Evolutionary conservation across 2,113 vertebrate genomes (phyloP), one percentile per base, ranked within the genome.

Genomic region (Cygnus buccinator): DNA sequence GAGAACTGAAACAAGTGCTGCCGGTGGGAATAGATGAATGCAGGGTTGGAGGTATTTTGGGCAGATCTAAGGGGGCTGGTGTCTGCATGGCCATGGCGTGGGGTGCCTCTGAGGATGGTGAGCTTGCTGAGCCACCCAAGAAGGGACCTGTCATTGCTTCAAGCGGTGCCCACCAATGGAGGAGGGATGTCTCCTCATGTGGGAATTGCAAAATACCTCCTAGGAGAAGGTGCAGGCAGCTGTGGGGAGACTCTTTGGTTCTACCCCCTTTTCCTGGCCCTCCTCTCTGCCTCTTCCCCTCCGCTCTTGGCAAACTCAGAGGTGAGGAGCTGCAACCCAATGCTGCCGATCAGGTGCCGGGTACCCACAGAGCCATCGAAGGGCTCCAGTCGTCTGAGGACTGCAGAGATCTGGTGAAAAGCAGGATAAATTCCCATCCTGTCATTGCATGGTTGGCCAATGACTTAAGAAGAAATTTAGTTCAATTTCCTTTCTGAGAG

Each of bases 151-250:
- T 4, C 52, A 11, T 54, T 74, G 17, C 16, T 35, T 75, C 20
- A 5, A 75, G 5, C n/a, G 61, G 31, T 13, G 31, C 19, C 43
- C 35, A 37, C n/a, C 59, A 1, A 1, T 31, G 28, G 23, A 81
- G 28, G 21, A 81, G 55, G 21, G 80, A 2, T 9, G 31, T 14
- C 35, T 26, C 13, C 13, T 52, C 31, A 1, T 1, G 1, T 50
- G 29, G 12, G 37, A 63, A 63, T 8, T 26, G 6, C 0, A 0
- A 55, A 54, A 41, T 33, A 6, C 12, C 46, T 9, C n/a, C 0
- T 2, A 75, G 58, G 43, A 87, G 31, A 46, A 46, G 25, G 6
- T 62, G 41, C 26, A 52, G 62, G 41, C 33, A 85, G 48, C 54
- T 44, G 23, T 2, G 35, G 33, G 15, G 63, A 57, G 46, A 26